These are phyloP conservation scores for Trinectes maculatus DNA, from an alignment of 2,113 vertebrate genomes.

Conservation along the genomic window DNA sequence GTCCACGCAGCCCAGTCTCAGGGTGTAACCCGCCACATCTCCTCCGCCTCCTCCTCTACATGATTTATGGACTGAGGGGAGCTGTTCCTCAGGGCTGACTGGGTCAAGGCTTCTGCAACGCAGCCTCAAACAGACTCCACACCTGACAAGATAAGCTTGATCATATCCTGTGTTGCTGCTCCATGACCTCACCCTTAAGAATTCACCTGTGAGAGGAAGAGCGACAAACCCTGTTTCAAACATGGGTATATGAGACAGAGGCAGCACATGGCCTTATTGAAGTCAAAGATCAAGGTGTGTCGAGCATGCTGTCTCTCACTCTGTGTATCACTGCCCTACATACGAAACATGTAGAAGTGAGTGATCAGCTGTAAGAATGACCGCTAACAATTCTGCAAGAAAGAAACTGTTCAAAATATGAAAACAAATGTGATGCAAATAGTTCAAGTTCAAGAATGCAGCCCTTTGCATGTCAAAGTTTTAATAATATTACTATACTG, in stretches of 20 bases:
- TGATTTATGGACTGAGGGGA: constrained; percentile 59
- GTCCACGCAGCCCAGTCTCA: constrained; percentile 14
- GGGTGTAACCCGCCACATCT: constrained; percentile 11
- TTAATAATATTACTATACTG: too few species aligned
- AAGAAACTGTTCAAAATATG: too few species aligned
- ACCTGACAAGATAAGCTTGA: constrained; percentile 67
- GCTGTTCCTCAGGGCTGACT: constrained; percentile 38
- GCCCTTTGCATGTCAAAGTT: too few species aligned
- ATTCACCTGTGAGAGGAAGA: constrained; percentile 26
- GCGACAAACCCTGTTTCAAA: constrained; percentile 1
- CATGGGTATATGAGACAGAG: neutral
- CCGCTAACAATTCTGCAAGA: too few species aligned
- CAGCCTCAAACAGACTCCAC: constrained; percentile 38
- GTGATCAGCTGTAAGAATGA: too few species aligned
- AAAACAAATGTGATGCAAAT: too few species aligned
- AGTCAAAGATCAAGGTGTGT: neutral
- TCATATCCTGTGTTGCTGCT: constrained; percentile 47
- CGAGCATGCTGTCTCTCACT: too few species aligned
- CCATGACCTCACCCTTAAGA: constrained; percentile 10
- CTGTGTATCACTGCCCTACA: too few species aligned
- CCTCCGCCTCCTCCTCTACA: neutral
- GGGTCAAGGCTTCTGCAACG: constrained; percentile 56
- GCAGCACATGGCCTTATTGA: neutral
- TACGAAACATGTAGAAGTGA: too few species aligned
- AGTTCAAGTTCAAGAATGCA: too few species aligned